A percentile compares a stretch with the other conserved stretches of the same genome.
These are phyloP conservation scores for Dicaeum eximium DNA, from an alignment of 2,113 vertebrate species.

Conservation along the genomic window DNA sequence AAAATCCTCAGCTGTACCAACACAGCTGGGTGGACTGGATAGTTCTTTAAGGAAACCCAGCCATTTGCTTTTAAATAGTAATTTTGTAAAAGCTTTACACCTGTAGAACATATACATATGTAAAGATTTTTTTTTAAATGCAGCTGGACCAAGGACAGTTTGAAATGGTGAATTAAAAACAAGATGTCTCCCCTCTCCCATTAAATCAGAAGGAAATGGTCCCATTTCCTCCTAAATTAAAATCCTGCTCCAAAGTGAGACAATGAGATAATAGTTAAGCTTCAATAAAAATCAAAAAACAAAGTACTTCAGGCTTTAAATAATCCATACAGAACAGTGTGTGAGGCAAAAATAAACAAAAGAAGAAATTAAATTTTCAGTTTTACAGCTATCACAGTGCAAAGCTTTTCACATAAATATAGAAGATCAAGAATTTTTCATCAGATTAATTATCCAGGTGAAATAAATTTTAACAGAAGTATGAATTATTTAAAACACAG, in stretches of 20 bases:
- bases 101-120: rapidly evolving
- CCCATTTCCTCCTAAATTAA: background rate
- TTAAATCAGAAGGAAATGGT: background rate
- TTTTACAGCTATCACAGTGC: background rate
- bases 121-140: background rate
- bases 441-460: background rate
- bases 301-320: background rate
- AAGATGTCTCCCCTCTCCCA: background rate
- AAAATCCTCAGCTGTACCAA: background rate
- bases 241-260: background rate
- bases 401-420: background rate
- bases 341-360: background rate
- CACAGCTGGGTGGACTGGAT: background rate
- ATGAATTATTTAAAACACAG: background rate
- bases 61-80: background rate
- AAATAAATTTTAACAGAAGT: background rate
- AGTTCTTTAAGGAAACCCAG: background rate
- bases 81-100: background rate
- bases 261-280: background rate
- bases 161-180: background rate
- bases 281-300: background rate
- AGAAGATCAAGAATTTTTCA: background rate
- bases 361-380: background rate
- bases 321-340: background rate
- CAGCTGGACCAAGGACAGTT: background rate